phyloP scores from a whole-genome alignment of 2,888 invertebrate species.

The Mylabris sibirica region DNA sequence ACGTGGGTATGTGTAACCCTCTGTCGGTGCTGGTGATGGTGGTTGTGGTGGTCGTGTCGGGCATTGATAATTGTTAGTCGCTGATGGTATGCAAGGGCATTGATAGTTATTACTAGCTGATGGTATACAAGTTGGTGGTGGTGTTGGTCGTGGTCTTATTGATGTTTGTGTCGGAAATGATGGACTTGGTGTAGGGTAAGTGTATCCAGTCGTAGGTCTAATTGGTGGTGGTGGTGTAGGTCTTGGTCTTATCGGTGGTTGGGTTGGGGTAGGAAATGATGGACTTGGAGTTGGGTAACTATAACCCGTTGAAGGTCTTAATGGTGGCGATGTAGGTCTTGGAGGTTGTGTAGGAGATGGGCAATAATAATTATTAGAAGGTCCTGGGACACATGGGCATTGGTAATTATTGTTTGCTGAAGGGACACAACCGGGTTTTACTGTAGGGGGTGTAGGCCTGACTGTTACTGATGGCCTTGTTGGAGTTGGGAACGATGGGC shows the following conservation, averaged over 20 bases:
- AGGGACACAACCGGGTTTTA: background rate
- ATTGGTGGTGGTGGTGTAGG: conserved; percentile 8
- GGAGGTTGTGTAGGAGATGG: conserved; percentile 6
- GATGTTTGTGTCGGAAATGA: background rate
- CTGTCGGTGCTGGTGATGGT: conserved; percentile 16
- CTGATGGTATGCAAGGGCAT: conserved; percentile 15
- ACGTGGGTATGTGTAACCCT: conserved; percentile 17
- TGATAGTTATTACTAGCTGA: conserved; percentile 11
- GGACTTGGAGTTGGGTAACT: conserved; percentile 13
- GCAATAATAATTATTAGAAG: conserved; percentile 20
- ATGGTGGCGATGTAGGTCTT: conserved; percentile 33
- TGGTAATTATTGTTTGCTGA: conserved; percentile 3
- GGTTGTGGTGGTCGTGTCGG: conserved; percentile 22
- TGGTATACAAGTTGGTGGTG: conserved; percentile 13
- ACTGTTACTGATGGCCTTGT: background rate
- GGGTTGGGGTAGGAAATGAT: background rate
- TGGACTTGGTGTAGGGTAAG: conserved; percentile 1
- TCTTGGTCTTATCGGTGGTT: background rate
- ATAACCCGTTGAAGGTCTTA: background rate
- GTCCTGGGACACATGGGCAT: background rate
- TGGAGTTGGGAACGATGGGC: background rate
- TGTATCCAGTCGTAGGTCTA: background rate
- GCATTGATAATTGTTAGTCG: conserved; percentile 3
- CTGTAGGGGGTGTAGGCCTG: background rate
- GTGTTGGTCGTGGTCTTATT: background rate